Conservation (phyloP, 2,888 invertebrate species). For the Bombylius major region DNA sequence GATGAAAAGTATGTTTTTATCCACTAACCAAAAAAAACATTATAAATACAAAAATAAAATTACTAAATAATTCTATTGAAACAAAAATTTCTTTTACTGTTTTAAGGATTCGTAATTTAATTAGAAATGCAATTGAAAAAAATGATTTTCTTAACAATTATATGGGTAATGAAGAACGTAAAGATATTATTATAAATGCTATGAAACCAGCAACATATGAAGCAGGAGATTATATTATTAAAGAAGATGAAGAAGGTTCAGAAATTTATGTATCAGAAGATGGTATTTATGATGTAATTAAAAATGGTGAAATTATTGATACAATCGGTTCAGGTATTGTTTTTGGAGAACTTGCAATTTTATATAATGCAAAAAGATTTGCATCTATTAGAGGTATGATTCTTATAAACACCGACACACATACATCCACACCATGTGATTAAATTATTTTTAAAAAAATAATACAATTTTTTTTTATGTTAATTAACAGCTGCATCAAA, state of each 20-base stretch:
- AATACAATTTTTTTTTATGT: neutral
- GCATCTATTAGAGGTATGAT: constrained; percentile 65
- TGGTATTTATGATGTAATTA: constrained; percentile 76
- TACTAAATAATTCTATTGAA: neutral
- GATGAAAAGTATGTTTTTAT: constrained; percentile 40
- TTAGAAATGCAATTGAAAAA: constrained; percentile 57
- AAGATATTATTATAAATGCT: constrained; percentile 66
- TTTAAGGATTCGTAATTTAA: constrained; percentile 42
- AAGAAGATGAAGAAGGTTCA: constrained; percentile 71
- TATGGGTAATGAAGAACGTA: constrained; percentile 53
- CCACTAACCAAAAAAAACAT: neutral
- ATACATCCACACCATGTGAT: too few relatives aligned
- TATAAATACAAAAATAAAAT: neutral
- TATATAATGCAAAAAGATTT: constrained; percentile 85
- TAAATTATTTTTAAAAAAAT: neutral
- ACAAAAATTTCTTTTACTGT: neutral
- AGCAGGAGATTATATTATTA: constrained; percentile 58
- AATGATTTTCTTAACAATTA: constrained; percentile 73
- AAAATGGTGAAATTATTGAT: constrained; percentile 62
- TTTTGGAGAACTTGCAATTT: constrained; percentile 84
- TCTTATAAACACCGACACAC: too few relatives aligned
- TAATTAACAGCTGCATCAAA: constrained; percentile 49
- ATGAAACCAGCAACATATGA: constrained; percentile 60
- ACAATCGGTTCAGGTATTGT: constrained; percentile 70
- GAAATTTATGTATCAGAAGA: constrained; percentile 77